phyloP scores from a whole-genome alignment of 2,113 vertebrate species.

The Sapajus apella region DNA sequence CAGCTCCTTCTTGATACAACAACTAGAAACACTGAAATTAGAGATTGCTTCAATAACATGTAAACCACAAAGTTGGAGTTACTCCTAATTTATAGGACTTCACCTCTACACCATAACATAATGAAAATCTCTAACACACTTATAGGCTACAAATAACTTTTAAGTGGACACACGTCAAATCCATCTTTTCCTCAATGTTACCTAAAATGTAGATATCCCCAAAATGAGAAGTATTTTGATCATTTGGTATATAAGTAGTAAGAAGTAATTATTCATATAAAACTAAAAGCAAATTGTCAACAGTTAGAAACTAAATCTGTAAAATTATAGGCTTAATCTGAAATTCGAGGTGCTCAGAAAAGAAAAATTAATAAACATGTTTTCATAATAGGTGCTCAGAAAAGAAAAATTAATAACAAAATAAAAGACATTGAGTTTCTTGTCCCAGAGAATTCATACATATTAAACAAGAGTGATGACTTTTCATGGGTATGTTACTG shows the following conservation, averaged over 20 bases:
- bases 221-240: not conserved
- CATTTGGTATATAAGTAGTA: not conserved
- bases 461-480: not conserved
- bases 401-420: conserved; percentile 11
- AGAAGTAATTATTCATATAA: not conserved
- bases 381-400: not conserved
- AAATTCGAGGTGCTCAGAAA: conserved; percentile 39
- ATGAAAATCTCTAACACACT: not conserved
- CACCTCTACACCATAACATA: not conserved
- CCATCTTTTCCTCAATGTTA: not conserved
- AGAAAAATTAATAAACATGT: not conserved
- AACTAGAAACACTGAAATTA: not conserved
- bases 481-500: not conserved
- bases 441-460: not conserved
- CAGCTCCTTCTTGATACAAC: not conserved
- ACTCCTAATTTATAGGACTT: not conserved
- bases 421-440: not conserved
- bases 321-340: not conserved
- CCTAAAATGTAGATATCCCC: not conserved
- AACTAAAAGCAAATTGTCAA: not conserved
- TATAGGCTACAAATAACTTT: not conserved
- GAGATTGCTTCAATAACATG: not conserved
- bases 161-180: not conserved
- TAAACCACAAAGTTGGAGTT: not conserved
- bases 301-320: not conserved